phyloP scores from a whole-genome alignment of 2,888 invertebrate genomes.

The Abrostola triplasia region DNA sequence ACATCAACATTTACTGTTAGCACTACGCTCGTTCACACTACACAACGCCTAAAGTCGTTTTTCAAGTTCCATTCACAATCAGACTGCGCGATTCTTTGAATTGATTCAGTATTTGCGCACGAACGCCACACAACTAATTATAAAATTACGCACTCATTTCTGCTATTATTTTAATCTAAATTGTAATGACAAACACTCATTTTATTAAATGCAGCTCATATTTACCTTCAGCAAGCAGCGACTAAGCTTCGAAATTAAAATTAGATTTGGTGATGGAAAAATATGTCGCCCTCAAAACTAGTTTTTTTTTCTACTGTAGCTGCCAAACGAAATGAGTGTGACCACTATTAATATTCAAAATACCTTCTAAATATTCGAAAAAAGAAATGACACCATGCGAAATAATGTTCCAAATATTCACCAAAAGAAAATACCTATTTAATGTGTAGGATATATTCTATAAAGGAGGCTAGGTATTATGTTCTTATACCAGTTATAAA shows the following conservation, averaged over 20 bases:
- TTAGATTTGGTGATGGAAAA: constrained; percentile 47
- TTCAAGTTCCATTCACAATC: constrained; percentile 71
- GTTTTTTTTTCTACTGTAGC: constrained; percentile 57
- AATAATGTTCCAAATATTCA: not conserved
- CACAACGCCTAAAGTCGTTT: constrained; percentile 69
- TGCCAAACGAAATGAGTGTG: constrained; percentile 49
- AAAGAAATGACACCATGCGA: no score
- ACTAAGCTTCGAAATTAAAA: constrained; percentile 42
- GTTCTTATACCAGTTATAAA: no score
- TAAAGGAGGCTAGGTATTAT: no score
- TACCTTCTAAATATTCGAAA: not conserved
- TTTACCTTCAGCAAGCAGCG: constrained; percentile 51
- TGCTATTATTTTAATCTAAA: not conserved
- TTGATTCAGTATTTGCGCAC: constrained; percentile 55
- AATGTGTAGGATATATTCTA: no score
- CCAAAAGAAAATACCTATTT: not conserved
- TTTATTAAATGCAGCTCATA: constrained; percentile 18
- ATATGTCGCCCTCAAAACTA: constrained; percentile 57
- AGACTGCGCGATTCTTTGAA: constrained; percentile 59
- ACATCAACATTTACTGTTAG: constrained; percentile 75
- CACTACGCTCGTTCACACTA: constrained; percentile 60
- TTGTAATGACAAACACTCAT: not conserved
- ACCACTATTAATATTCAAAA: constrained; percentile 23
- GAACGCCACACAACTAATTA: constrained; percentile 27
- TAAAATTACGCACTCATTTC: constrained; percentile 13